Evolutionary conservation across 1,140 invertebrate species (phyloP).

Genomic region (Heliconius hermathena): DNA sequence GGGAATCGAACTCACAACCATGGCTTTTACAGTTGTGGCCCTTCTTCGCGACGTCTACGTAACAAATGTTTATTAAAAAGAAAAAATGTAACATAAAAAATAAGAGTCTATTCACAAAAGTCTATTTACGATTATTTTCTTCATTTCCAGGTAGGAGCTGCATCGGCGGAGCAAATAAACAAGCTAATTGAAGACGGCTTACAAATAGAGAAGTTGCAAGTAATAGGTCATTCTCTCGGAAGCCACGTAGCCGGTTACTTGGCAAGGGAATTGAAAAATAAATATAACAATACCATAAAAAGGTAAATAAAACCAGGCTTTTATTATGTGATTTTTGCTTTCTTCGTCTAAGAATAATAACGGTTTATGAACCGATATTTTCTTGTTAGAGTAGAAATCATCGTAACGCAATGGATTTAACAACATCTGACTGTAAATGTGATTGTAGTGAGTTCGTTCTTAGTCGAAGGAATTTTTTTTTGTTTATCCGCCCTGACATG

Average conservation of each 20-base stretch:
- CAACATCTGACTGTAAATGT: not conserved
- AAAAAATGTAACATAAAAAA: not conserved
- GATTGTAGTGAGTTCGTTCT: not conserved
- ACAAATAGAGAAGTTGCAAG: conserved; percentile 62
- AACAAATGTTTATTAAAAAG: not conserved
- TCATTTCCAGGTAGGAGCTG: conserved; percentile 64
- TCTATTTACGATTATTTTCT: not conserved
- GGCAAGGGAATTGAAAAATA: conserved; percentile 67
- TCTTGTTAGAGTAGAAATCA: not conserved
- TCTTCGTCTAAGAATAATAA: not conserved
- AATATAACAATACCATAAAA: conserved; percentile 70
- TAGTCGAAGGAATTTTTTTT: too few relatives aligned
- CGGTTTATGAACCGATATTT: not conserved
- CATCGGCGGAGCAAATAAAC: conserved; percentile 63
- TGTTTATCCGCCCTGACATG: too few relatives aligned
- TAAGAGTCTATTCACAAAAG: not conserved
- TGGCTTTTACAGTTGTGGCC: too few relatives aligned
- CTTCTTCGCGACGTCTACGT: too few relatives aligned
- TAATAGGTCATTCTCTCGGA: conserved; percentile 77
- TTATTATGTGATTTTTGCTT: not conserved
- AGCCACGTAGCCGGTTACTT: conserved; percentile 76
- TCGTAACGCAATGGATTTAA: not conserved
- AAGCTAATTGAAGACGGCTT: conserved; percentile 64
- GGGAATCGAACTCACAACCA: too few relatives aligned
- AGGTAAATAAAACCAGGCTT: conserved; percentile 45